Percentiles rank a stretch among this genome's conserved stretches.
Evolutionary conservation across 2,797 vertebrate species (phyloP).

Genomic region (Petrocephalus sullivani): DNA sequence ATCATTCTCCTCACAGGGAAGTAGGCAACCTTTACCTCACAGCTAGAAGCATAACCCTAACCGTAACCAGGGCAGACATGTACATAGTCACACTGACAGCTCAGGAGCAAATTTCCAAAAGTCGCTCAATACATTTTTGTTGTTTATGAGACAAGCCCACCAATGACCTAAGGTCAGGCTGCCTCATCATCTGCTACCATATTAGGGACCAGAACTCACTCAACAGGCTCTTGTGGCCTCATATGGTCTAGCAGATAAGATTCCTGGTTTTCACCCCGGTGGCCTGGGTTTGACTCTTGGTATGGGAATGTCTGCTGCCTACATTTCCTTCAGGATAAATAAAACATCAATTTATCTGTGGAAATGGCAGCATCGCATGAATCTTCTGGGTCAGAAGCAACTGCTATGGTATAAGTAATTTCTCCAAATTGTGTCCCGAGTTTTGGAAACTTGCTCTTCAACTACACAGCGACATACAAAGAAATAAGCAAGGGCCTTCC

Average conservation of each 20-base stretch:
- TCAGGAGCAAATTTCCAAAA: neutral
- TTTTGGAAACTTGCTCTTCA: neutral
- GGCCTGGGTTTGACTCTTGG: no score
- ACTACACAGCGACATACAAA: neutral
- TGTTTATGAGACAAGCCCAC: neutral
- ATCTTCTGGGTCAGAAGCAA: no score
- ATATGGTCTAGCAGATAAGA: no score
- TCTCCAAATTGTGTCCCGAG: neutral
- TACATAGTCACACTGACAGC: slow-evolving; percentile 20
- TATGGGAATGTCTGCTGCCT: no score
- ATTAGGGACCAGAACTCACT: neutral
- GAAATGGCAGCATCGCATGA: no score
- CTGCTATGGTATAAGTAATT: neutral
- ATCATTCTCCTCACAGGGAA: slow-evolving; percentile 37
- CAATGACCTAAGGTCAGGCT: neutral
- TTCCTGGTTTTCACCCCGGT: no score
- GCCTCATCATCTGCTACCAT: neutral
- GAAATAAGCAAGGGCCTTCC: neutral
- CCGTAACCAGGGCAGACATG: slow-evolving; percentile 23
- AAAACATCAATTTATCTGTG: no score
- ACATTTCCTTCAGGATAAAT: no score
- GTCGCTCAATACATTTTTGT: neutral
- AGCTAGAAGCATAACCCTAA: slow-evolving; percentile 39
- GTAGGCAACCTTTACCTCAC: slow-evolving; percentile 34
- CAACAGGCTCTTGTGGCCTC: neutral